Evolutionary conservation across 1,140 invertebrate species (phyloP), one percentile per base, ranked within the genome.

Genomic region (Pantala flavescens): DNA sequence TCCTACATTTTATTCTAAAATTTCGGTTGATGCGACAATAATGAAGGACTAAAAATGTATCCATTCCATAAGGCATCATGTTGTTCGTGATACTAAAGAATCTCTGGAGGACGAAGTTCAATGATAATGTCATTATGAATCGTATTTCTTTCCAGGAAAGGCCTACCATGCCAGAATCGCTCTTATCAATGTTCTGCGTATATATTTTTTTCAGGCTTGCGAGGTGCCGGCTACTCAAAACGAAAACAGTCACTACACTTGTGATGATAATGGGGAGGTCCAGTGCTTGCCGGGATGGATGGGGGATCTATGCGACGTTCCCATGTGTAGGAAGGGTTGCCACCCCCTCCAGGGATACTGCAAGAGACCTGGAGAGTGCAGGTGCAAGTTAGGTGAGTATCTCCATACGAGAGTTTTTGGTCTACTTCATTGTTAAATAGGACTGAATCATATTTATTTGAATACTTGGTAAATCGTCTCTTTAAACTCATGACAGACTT

Each of bases 271-370:
- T 79, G 96, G 96, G 0, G 93, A 97, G 81, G 91, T 95, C 71
- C 91, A 94, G 81, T 98, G 96, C 81, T 83, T 95, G 49, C 88
- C 91, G 49, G 95, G 90, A 78, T 98, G 96, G 96, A 93, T 91
- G 73, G 96, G 96, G 7, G 90, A 94, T 80, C 88, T 98, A 36
- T 98, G 96, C 82, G 92, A 95, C 81, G 93, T 92, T 77, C 93
- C 93, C 1, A 91, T 94, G 78, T 98, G 96, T 83, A 87, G 90
- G 74, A 90, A 93, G 77, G 94, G 94, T 55, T 98, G 96, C 80
- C 92, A 97, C 83, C 89, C 91, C 14, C 85, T 95, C 77, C 93
- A 97, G 86, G 96, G 96, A n/a, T 95, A 93, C 80, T 98, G 96
- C 83, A 91, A 93, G 77, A 83, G 90, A 24, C 96, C 96, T 0